Evolutionary conservation across 2,888 invertebrate species (phyloP).

Genomic region (Nematopogon swammerdamellus): DNA sequence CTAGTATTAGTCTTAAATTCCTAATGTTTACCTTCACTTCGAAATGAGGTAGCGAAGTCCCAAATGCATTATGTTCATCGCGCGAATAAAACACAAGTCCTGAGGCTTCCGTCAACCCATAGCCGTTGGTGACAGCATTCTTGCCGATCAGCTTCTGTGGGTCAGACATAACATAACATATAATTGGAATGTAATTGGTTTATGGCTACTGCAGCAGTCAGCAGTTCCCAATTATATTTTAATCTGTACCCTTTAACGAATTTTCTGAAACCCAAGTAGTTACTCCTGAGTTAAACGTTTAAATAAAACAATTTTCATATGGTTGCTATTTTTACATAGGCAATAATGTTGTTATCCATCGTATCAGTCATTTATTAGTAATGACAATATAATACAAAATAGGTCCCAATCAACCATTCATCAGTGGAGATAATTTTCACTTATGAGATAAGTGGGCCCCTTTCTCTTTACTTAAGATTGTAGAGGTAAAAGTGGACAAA

Average conservation of each 20-base stretch:
- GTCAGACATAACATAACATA: background rate
- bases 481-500: background rate
- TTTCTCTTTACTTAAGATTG: too few species aligned
- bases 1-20: too few species aligned
- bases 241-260: too few species aligned
- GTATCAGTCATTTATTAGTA: background rate
- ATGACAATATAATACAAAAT: background rate
- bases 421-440: too few species aligned
- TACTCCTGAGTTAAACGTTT: too few species aligned
- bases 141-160: slow-evolving; percentile 4
- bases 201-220: background rate
- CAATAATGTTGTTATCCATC: too few species aligned
- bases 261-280: too few species aligned
- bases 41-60: slow-evolving; percentile 1
- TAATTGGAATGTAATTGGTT: background rate
- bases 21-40: slow-evolving; percentile 4
- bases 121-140: slow-evolving; percentile 4
- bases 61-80: slow-evolving; percentile 4
- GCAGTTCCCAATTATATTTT: too few species aligned
- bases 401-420: too few species aligned
- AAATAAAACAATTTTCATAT: too few species aligned
- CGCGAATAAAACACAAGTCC: slow-evolving; percentile 4
- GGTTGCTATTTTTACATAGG: too few species aligned
- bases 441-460: too few species aligned
- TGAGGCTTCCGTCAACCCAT: slow-evolving; percentile 5